These are phyloP conservation scores for Tetanocera ferruginea DNA, from an alignment of 2,888 invertebrate genomes.

Conservation along the genomic window DNA sequence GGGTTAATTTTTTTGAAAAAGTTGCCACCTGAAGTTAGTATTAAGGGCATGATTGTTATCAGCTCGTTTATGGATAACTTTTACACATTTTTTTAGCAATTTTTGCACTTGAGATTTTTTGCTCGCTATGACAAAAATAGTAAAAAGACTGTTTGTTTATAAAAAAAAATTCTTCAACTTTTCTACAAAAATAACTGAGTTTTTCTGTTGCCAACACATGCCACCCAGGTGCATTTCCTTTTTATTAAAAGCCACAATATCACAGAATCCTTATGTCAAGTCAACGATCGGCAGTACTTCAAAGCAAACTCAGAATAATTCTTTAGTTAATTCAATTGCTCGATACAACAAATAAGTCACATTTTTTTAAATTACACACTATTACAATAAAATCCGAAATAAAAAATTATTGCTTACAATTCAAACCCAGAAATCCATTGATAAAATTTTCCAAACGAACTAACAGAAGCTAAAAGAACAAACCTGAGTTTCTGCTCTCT, in stretches of 20 bases:
- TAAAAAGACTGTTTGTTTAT: neutral
- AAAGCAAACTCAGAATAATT: conserved; percentile 5
- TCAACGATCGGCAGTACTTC: conserved; percentile 10
- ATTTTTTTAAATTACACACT: conserved; percentile 16
- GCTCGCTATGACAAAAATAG: neutral
- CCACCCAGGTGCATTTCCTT: conserved; percentile 20
- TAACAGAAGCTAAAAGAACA: conserved; percentile 17
- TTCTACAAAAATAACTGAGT: neutral
- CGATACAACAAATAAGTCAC: neutral
- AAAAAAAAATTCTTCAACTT: neutral
- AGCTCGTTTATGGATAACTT: neutral
- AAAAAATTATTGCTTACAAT: neutral
- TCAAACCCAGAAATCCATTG: conserved; percentile 5
- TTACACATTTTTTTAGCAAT: neutral
- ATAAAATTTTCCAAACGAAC: conserved; percentile 3
- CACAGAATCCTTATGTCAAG: neutral
- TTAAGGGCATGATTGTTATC: neutral
- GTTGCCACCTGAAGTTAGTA: too few relatives aligned
- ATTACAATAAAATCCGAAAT: conserved; percentile 8
- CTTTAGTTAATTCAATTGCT: neutral
- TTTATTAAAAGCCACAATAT: too few relatives aligned
- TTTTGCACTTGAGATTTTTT: neutral
- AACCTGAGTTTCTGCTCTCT: neutral
- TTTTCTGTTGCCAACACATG: neutral
- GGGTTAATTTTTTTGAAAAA: too few relatives aligned